Conservation (phyloP, 1,140 invertebrate species). For the Drosophila persimilis region DNA sequence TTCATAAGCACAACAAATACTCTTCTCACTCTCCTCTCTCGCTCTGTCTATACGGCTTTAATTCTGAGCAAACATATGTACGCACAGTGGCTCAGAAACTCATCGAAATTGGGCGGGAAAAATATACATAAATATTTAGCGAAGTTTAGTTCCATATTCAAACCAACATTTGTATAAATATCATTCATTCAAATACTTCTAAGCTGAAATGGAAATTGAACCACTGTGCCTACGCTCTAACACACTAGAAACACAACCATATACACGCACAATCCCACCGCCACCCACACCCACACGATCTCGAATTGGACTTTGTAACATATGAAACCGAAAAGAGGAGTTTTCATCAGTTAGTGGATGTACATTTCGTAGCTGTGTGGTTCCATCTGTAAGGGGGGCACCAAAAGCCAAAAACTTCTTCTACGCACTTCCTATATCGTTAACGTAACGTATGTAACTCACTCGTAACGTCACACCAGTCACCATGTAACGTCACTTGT, state of each 20-base stretch:
- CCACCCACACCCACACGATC: neutral
- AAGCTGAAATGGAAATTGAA: too few species aligned
- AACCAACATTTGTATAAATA: too few species aligned
- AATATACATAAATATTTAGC: too few species aligned
- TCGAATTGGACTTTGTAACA: constrained; percentile 7
- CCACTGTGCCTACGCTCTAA: too few species aligned
- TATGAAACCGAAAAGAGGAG: neutral
- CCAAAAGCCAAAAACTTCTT: neutral
- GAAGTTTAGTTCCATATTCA: too few species aligned
- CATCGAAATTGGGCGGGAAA: too few species aligned
- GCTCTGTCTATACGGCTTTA: too few species aligned
- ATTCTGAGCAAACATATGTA: too few species aligned
- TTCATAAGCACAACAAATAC: constrained; percentile 8
- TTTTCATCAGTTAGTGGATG: constrained; percentile 1
- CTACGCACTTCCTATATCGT: constrained; percentile 18
- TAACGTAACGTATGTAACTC: constrained; percentile 28
- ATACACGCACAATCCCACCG: neutral
- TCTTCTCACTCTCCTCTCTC: constrained; percentile 17
- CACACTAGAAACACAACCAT: neutral
- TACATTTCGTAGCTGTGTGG: constrained; percentile 12
- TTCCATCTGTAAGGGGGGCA: constrained; percentile 4
- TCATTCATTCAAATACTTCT: too few species aligned
- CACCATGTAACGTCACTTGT: neutral
- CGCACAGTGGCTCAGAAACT: too few species aligned
- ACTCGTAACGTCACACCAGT: constrained; percentile 16